Evolutionary conservation across 2,797 vertebrate genomes (phyloP).

Genomic region (Melanotaenia parkinsoni): DNA sequence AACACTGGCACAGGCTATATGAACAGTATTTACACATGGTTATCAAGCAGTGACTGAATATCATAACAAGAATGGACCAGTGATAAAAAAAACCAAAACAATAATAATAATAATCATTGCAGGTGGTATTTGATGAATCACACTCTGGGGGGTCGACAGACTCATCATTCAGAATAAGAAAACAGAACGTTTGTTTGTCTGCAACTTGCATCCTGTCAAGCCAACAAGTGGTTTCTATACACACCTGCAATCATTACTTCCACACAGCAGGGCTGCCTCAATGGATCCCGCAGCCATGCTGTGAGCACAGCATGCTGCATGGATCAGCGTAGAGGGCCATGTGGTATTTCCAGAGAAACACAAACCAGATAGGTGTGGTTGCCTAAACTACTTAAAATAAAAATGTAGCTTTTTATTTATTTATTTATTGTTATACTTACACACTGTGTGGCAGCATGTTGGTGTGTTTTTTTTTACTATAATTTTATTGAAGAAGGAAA

Average conservation of each 20-base stretch:
- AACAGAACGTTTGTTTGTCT: slow-evolving; percentile 58
- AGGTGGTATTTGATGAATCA: slow-evolving; percentile 46
- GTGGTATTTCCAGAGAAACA: slow-evolving; percentile 47
- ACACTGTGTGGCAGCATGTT: neutral
- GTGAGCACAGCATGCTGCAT: slow-evolving; percentile 63
- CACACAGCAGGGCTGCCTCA: slow-evolving; percentile 67
- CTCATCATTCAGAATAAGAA: slow-evolving; percentile 61
- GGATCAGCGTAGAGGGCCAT: slow-evolving; percentile 56
- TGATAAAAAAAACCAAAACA: slow-evolving; percentile 17
- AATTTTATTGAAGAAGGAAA: slow-evolving; percentile 2
- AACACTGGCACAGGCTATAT: slow-evolving; percentile 1
- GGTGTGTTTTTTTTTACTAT: neutral
- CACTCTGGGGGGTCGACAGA: slow-evolving; percentile 49
- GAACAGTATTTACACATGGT: slow-evolving; percentile 22
- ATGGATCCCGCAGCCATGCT: slow-evolving; percentile 64
- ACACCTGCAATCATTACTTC: slow-evolving; percentile 77
- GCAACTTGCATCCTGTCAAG: slow-evolving; percentile 59
- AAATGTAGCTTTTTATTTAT: slow-evolving; percentile 3
- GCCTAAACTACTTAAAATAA: slow-evolving; percentile 25
- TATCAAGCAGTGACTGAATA: slow-evolving; percentile 26
- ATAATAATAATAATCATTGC: neutral
- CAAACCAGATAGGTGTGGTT: slow-evolving; percentile 30
- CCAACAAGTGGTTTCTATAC: slow-evolving; percentile 76
- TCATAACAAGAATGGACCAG: slow-evolving; percentile 21
- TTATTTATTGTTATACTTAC: neutral